Conservation (phyloP, 2,797 vertebrate species). For the Malurus splendens region DNA sequence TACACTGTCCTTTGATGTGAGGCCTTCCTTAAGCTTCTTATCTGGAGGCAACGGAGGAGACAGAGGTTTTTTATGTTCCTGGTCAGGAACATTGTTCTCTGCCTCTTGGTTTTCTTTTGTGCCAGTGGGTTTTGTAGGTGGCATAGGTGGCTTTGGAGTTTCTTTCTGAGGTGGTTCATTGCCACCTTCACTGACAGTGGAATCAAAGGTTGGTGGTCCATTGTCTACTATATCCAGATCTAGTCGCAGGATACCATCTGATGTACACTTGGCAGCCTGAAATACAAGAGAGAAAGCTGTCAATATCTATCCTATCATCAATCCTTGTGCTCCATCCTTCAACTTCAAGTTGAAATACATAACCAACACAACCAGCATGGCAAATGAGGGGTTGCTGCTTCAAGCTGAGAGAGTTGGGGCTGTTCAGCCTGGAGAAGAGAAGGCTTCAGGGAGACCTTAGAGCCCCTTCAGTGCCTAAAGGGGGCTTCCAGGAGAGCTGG, state of each 20-base stretch:
- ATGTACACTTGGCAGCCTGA: slow-evolving; percentile 81
- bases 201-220: slow-evolving; percentile 66
- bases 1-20: background rate
- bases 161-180: slow-evolving; percentile 52
- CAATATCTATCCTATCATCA: background rate
- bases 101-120: slow-evolving; percentile 23
- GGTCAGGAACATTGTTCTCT: slow-evolving; percentile 8
- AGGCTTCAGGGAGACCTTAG: background rate
- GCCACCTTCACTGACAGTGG: slow-evolving; percentile 18
- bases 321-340: background rate
- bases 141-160: slow-evolving; percentile 60
- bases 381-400: background rate
- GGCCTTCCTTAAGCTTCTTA: slow-evolving; percentile 54
- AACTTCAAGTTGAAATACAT: background rate
- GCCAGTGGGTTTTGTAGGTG: slow-evolving; percentile 70
- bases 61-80: slow-evolving; percentile 36
- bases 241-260: slow-evolving; percentile 83
- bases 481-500: background rate
- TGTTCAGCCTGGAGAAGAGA: background rate
- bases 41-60: slow-evolving; percentile 68
- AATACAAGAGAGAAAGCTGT: background rate
- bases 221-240: slow-evolving; percentile 80
- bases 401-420: background rate
- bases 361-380: background rate
- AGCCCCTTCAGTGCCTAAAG: background rate